Evolutionary conservation across 2,113 vertebrate species (phyloP).

Genomic region (Semnornis frantzii): DNA sequence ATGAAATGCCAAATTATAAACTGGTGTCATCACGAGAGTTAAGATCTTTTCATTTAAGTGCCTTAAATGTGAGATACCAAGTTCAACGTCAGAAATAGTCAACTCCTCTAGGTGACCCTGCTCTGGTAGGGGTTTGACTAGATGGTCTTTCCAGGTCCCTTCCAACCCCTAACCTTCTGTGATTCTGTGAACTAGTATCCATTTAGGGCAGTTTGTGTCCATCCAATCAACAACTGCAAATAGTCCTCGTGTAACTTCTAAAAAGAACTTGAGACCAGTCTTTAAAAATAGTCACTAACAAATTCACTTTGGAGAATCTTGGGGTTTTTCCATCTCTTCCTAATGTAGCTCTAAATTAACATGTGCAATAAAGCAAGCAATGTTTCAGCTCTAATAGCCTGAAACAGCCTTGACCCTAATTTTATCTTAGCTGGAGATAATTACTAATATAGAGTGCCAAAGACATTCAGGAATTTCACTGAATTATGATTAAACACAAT

Average conservation of each 20-base stretch:
- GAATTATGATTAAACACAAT: slow-evolving; percentile 43
- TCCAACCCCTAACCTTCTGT: no score
- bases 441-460: slow-evolving; percentile 65
- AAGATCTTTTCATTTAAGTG: neutral
- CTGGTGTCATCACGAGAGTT: neutral
- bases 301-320: slow-evolving; percentile 27
- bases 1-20: neutral
- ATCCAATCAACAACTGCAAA: slow-evolving; percentile 6
- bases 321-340: slow-evolving; percentile 25
- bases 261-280: neutral
- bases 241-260: neutral
- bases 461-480: slow-evolving; percentile 55
- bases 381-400: slow-evolving; percentile 41
- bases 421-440: slow-evolving; percentile 71
- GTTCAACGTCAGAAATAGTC: neutral
- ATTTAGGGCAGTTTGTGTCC: neutral
- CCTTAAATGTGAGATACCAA: neutral
- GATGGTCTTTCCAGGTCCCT: no score
- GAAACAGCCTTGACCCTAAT: slow-evolving; percentile 65
- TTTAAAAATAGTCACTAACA: slow-evolving; percentile 1
- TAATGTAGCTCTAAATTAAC: slow-evolving; percentile 58
- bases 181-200: neutral
- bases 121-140: no score
- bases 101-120: neutral
- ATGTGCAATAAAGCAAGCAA: slow-evolving; percentile 61